Base-by-base conservation (phyloP, 1,140 invertebrate species). In the Anastrepha ludens region DNA sequence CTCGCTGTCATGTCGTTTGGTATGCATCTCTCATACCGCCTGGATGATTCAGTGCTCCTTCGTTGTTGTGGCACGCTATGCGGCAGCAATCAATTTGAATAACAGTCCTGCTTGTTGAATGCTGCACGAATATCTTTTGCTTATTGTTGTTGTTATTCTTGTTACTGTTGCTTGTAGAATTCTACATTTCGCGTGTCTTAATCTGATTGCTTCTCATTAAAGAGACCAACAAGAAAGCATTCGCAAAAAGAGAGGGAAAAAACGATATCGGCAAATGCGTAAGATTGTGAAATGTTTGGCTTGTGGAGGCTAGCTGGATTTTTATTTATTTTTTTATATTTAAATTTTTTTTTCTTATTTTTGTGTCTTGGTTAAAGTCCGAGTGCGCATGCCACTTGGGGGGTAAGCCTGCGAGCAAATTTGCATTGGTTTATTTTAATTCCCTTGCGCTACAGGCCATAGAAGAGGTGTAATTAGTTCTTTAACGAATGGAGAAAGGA, bases 151-250 rank as follows among this genome's bases (percentile, higher is more conserved):
- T 65, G 20, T 65, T 65, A 6, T 29, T 65, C 0, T 65, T 65
- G 74, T 78, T 78, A n/a, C 6, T 78, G 47, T 47, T 15, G 44
- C 74, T 78, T 50, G 74, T 78, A 78, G 50, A 55, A 78, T 81
- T 81, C 74, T 17, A 81, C 74, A 55, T 55, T 81, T 81, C 17
- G 74, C 74, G 74, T 81, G 74, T 81, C 74, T 81, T 81, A 81
- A 81, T 81, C 74, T 81, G 74, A 81, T 81, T 81, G 74, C 74
- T 81, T 81, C 47, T 81, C 74, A 81, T 81, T 81, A 81, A 81
- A 81, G 47, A 20, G 44, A 81, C 74, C 8, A 81, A 81, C n/a
- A 81, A 81, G 29, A 55, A 29, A 81, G 60, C 15, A 9, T 67
- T 62, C 6, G 7, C n/a, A 39, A 67, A 67, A 67, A 29, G 5